Percentiles rank a stretch among this genome's conserved stretches.
Evolutionary conservation across 2,888 invertebrate genomes (phyloP).

Genomic region (Macaria notata): DNA sequence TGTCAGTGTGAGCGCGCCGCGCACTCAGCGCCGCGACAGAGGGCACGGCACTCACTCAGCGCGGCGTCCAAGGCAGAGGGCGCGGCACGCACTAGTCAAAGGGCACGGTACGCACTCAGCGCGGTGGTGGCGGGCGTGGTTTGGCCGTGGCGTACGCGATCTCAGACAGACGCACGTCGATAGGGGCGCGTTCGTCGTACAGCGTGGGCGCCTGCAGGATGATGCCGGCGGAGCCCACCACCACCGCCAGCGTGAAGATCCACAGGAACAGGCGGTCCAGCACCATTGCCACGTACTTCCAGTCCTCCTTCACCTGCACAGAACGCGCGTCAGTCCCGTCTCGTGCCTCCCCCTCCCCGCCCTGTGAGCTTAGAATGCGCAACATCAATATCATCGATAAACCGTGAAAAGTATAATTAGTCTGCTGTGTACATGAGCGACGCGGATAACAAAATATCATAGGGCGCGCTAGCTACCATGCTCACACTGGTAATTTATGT

Average conservation of each 20-base stretch:
- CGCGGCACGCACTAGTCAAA: too few species aligned
- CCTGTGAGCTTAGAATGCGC: too few species aligned
- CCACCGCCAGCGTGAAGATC: constrained; percentile 97
- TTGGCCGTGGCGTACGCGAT: constrained; percentile 94
- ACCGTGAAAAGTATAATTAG: too few species aligned
- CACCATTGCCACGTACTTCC: constrained; percentile 99
- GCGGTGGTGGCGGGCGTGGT: constrained; percentile 81
- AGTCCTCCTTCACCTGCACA: constrained; percentile 95
- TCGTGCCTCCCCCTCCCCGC: neutral
- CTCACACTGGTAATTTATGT: too few species aligned
- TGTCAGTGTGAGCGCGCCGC: constrained; percentile 1
- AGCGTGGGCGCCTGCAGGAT: constrained; percentile 97
- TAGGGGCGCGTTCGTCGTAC: constrained; percentile 94
- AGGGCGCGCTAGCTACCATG: too few species aligned
- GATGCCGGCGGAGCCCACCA: constrained; percentile 96
- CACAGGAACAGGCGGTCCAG: constrained; percentile 97
- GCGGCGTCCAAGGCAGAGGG: too few species aligned
- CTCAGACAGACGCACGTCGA: constrained; percentile 93
- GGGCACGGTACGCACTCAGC: constrained; percentile 6
- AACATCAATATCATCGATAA: too few species aligned
- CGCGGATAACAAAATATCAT: too few species aligned
- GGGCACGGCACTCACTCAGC: too few species aligned
- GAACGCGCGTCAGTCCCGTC: constrained; percentile 1
- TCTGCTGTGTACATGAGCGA: too few species aligned
- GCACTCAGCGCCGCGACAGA: constrained; percentile 47